Base-by-base conservation (phyloP, 2,113 vertebrate species). In the Hyla sarda region DNA sequence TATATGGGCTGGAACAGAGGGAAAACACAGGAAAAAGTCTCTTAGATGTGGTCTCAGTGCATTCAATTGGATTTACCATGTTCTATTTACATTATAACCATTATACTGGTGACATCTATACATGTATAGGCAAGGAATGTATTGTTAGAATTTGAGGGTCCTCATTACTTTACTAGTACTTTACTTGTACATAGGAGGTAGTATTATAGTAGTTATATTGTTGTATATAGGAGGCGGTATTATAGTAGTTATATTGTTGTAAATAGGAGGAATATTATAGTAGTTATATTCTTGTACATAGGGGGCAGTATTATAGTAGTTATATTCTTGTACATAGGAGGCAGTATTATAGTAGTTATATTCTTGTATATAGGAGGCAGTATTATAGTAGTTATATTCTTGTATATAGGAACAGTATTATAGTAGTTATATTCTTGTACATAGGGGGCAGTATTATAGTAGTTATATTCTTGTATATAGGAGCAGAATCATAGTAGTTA, bases 361-460 rank as follows among this genome's bases (percentile, higher is more conserved):
- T n/a, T n/a, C n/a, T n/a, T n/a, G n/a, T n/a, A n/a, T n/a, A n/a
- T n/a, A n/a, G n/a, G n/a, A n/a, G n/a, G n/a, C n/a, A n/a, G n/a
- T n/a, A n/a, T n/a, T n/a, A n/a, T n/a, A n/a, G n/a, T n/a, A n/a
- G n/a, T n/a, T n/a, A n/a, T n/a, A n/a, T n/a, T n/a, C n/a, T n/a
- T n/a, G n/a, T 41, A 28, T 11, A 62, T 32, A 67, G 62, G 3
- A 11, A 6, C 28, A 69, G 65, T 34, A 69, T 69, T 69, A 69
- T 69, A 69, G 65, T 69, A 69, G 65, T 69, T 69, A 41, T 41
- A 41, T 41, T 41, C 41, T 41, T 71, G 5, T 71, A 37, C 19
- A 71, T 71, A 71, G n/a, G 67, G 67, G 5, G 32, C 67, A 71
- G 67, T 71, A 71, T 71, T 71, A 71, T 71, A 71, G 67, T 71